Conservation (phyloP, 1,140 invertebrate genomes). For the Drosophila littoralis region DNA sequence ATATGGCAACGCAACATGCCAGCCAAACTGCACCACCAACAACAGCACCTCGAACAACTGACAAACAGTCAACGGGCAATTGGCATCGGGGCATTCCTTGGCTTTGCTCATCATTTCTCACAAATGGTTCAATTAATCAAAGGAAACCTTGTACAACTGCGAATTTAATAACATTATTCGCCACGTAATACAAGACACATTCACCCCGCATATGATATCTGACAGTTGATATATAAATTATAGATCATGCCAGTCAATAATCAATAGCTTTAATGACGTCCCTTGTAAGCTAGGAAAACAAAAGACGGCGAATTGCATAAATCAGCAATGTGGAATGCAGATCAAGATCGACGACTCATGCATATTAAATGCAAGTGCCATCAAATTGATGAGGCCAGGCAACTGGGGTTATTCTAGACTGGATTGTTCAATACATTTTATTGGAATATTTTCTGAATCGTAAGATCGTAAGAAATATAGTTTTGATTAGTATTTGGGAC, state of each 20-base stretch:
- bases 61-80: conserved; percentile 51
- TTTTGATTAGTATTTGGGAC: too few species aligned
- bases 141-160: conserved; percentile 64
- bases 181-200: conserved; percentile 19
- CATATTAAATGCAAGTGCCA: conserved; percentile 24
- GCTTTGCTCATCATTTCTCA: conserved; percentile 67
- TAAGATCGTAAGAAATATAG: too few species aligned
- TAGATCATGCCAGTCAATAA: conserved; percentile 77
- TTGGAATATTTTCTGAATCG: too few species aligned
- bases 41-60: conserved; percentile 11
- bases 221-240: conserved; percentile 74
- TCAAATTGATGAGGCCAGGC: background rate
- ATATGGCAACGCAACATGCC: conserved; percentile 75
- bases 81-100: conserved; percentile 58
- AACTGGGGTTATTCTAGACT: background rate
- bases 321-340: conserved; percentile 36
- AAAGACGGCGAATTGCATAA: conserved; percentile 56
- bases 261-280: conserved; percentile 70
- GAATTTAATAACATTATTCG: conserved; percentile 78
- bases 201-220: conserved; percentile 16
- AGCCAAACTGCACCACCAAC: conserved; percentile 37
- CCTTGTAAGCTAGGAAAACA: conserved; percentile 40
- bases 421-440: too few species aligned
- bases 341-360: conserved; percentile 48
- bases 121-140: conserved; percentile 80